Evolutionary conservation across 2,113 vertebrate species (phyloP).

Genomic region (Scomber colias): DNA sequence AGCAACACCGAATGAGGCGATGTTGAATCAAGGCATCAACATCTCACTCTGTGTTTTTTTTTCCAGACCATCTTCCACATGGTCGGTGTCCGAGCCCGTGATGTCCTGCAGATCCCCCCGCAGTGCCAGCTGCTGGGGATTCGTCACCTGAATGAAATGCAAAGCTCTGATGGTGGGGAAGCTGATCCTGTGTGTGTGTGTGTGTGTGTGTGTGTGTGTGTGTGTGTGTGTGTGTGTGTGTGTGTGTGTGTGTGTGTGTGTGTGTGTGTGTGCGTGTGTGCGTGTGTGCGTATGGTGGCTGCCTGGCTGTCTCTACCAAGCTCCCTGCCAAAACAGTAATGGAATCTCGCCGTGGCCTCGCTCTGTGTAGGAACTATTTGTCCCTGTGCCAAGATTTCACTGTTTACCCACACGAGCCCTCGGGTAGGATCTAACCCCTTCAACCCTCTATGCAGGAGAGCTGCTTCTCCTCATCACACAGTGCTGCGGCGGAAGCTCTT

Average conservation of each 20-base stretch:
- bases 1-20: no score
- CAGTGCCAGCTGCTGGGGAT: slow-evolving; percentile 46
- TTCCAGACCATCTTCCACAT: background rate
- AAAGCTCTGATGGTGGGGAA: slow-evolving; percentile 50
- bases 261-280: background rate
- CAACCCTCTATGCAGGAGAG: background rate
- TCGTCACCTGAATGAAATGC: slow-evolving; percentile 67
- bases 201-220: no score
- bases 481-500: background rate
- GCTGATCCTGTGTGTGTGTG: slow-evolving; percentile 44
- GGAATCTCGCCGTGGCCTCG: slow-evolving; percentile 51
- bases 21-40: no score
- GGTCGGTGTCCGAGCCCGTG: background rate
- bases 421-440: background rate
- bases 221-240: no score
- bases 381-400: slow-evolving; percentile 48
- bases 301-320: slow-evolving; percentile 25
- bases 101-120: background rate
- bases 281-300: background rate
- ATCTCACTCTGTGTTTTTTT: background rate
- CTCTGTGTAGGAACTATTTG: slow-evolving; percentile 49
- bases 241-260: slow-evolving; percentile 14
- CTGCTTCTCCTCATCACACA: background rate
- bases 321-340: slow-evolving; percentile 67
- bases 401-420: slow-evolving; percentile 53